phyloP scores from a whole-genome alignment of 2,797 vertebrate species.

The Pangasius krempfi region DNA sequence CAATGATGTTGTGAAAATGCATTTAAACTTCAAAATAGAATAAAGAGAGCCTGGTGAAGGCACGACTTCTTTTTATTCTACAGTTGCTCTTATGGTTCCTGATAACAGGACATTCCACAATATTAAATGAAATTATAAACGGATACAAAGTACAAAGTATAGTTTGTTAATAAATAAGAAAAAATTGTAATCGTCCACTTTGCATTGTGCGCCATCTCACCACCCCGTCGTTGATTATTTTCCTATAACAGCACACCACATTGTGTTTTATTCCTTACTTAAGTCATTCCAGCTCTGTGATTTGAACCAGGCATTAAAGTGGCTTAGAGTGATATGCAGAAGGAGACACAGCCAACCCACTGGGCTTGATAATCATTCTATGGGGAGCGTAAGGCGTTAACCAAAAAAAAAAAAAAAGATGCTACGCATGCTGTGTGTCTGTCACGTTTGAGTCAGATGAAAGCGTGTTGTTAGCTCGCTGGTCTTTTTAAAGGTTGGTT shows the following conservation, averaged over 20 bases:
- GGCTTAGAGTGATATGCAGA: neutral
- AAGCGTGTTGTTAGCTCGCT: neutral
- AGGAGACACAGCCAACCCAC: neutral
- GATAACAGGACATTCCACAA: neutral
- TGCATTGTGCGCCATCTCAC: neutral
- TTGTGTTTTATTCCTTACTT: neutral
- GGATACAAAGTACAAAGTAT: neutral
- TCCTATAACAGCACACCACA: neutral
- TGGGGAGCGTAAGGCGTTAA: neutral
- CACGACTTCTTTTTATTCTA: neutral
- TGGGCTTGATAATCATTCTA: constrained; percentile 8
- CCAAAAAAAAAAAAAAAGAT: neutral
- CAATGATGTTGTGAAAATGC: neutral
- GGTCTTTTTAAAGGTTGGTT: constrained; percentile 11
- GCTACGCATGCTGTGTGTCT: neutral
- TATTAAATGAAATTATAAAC: neutral
- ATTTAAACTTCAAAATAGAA: neutral
- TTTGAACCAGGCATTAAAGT: neutral
- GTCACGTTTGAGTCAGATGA: neutral
- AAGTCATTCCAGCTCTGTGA: neutral
- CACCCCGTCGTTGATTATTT: neutral
- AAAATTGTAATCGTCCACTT: neutral
- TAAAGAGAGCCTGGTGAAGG: neutral
- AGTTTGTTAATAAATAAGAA: neutral
- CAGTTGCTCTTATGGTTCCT: neutral